Percentiles rank a stretch among this genome's conserved stretches.
phyloP scores from a whole-genome alignment of 2,797 vertebrate species.

The Arremon aurantiirostris region DNA sequence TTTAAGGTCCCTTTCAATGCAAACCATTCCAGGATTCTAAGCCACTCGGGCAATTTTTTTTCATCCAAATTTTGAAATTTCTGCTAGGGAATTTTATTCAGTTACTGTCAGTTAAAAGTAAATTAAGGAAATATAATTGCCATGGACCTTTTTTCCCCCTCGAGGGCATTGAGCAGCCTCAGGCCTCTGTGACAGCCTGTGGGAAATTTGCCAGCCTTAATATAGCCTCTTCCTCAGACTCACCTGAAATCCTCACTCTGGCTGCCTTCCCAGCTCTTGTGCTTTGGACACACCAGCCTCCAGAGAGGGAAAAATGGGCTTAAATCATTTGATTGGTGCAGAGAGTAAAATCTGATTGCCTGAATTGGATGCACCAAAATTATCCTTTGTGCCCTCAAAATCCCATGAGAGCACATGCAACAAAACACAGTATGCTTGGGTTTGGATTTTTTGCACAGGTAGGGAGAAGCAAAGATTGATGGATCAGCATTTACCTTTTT shows the following conservation, averaged over 20 bases:
- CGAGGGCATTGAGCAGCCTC: neutral
- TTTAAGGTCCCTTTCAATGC: neutral
- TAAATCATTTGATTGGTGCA: neutral
- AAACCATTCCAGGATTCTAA: neutral
- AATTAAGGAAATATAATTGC: neutral
- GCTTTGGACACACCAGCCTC: neutral
- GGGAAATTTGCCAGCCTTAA: neutral
- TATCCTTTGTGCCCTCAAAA: neutral
- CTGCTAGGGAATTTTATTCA: neutral
- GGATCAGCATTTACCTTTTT: neutral
- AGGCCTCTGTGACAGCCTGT: neutral
- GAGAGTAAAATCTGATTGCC: neutral
- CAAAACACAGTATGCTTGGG: neutral
- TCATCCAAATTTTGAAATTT: neutral
- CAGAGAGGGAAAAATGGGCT: neutral
- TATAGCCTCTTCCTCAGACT: neutral
- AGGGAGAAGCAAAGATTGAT: neutral
- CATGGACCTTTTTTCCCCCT: neutral
- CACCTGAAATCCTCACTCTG: neutral
- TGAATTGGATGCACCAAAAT: neutral
- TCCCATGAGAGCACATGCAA: neutral
- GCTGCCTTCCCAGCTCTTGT: neutral
- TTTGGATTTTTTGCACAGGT: neutral
- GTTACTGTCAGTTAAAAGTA: neutral
- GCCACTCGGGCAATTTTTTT: neutral